Evolutionary conservation across 2,888 invertebrate genomes (phyloP), one percentile per base, ranked within the genome.

Genomic region (Anoplius nigerrimus): DNA sequence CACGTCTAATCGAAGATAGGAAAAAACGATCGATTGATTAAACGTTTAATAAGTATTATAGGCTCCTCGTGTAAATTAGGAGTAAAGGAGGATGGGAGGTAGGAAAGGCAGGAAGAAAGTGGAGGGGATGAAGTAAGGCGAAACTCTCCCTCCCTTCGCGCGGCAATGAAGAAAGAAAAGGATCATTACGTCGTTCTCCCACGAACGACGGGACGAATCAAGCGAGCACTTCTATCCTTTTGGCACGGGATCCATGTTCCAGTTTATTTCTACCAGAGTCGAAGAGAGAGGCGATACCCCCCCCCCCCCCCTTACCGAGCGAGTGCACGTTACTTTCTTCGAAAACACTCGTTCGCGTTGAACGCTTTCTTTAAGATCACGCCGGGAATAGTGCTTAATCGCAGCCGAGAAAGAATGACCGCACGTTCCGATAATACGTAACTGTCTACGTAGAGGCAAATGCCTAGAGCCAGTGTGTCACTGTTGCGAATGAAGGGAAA

Each of bases 1-100:
- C 6, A 34, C 34, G 8, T 8, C 34, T 6, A 6, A 34, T 6
- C 1, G 34, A 1, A 34, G 4, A 34, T 34, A 6, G 11, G 34
- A 34, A 34, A 34, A 11, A 34, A 34, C 51, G 24, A 48, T 34
- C 56, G 46, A 53, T 51, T n/a, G n/a, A 60, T 24, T 20, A 62
- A 72, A 72, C 61, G 69, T 69, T 69, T 62, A 69, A 69, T 69
- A 74, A 74, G 69, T 67, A 72, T 63, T 66, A 65, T 70, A 73
- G 74, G 74, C 76, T 68, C 74, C 76, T 70, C 75, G 74, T n/a
- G n/a, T 76, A 78, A 76, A 78, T 76, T 76, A 78, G 69, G 58
- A 69, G 66, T 71, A 78, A 69, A 78, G 71, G 78, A 77, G 77
- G n/a, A n/a, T n/a, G n/a, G n/a, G n/a, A n/a, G n/a, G n/a, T n/a